Evolutionary conservation across 37 sponge, comb jelly and placozoan species (phyloP), one percentile per base, ranked within the genome.

Genomic region (Geodia barretti): DNA sequence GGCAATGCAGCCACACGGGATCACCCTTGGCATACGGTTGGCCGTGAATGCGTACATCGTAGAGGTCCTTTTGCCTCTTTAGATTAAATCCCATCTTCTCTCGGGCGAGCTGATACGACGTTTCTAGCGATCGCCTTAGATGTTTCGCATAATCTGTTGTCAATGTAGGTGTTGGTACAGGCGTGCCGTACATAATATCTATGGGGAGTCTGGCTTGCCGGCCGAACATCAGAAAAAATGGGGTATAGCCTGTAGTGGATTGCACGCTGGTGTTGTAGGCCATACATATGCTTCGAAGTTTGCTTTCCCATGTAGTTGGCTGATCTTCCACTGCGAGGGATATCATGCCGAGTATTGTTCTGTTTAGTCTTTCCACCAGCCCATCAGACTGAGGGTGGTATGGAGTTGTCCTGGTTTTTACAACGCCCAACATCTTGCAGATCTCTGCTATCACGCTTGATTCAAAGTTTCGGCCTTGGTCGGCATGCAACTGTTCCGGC

Each of bases 221-320:
- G 21, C 78, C 78, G 30, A 77, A 64, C 78, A 77, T 77, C 39
- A 77, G 36, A 36, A 23, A 26, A 39, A 39, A 62, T 25, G 78
- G 78, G 24, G 78, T 62, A 26, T 31, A 37, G 21, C 66, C 66
- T 29, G 64, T 62, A 30, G 78, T 36, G 61, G 31, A 21, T 25
- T 62, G 64, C 35, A 62, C 63, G 32, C 38, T 64, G 47, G 74
- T 83, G 39, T 39, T 73, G 42, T 83, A 83, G 31, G 83, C 83
- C 31, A 83, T 29, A 29, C 64, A 41, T 11, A 83, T 67, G 28
- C 26, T 62, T 3, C 47, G 43, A 39, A 74, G 23, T 26, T 74
- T 64, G 39, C 28, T 25, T n/a, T 83, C 83, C n/a, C n/a, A n/a
- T n/a, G n/a, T n/a, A n/a, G n/a, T n/a, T n/a, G n/a, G n/a, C n/a